Conservation (phyloP, 2,113 vertebrate genomes). For the Strix uralensis region DNA sequence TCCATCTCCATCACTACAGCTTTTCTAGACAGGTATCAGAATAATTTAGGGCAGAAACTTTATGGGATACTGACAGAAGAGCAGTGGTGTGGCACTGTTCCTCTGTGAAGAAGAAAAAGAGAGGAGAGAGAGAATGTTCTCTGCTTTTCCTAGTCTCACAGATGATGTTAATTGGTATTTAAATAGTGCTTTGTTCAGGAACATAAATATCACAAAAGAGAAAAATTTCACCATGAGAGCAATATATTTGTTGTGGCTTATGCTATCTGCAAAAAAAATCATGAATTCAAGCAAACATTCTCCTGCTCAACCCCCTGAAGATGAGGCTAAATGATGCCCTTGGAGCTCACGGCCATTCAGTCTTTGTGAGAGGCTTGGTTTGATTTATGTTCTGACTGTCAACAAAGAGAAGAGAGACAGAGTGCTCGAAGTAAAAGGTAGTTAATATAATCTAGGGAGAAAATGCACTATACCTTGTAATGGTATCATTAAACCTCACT, state of each 20-base stretch:
- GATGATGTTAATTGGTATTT: not conserved
- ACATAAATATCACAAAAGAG: not conserved
- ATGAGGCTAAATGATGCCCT: slow-evolving; percentile 4
- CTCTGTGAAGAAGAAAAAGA: not conserved
- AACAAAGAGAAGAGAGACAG: not conserved
- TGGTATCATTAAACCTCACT: not conserved
- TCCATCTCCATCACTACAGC: not conserved
- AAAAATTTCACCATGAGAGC: not conserved
- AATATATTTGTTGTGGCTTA: not conserved
- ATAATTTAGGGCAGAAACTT: not conserved
- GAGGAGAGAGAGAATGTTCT: not conserved
- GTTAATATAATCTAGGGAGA: not conserved
- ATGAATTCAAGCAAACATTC: not conserved
- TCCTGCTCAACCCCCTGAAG: not conserved
- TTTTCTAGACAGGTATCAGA: not conserved
- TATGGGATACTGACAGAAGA: not conserved
- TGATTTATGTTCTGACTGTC: slow-evolving; percentile 27
- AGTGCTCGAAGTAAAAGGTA: not conserved
- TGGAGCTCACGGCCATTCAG: not conserved
- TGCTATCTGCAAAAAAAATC: not conserved
- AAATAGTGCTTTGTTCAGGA: slow-evolving; percentile 12
- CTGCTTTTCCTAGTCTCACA: not conserved
- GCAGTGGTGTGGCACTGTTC: not conserved
- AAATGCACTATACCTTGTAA: slow-evolving; percentile 13
- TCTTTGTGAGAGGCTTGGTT: not conserved